Base-by-base conservation (phyloP, 1,140 invertebrate species). In the Aphis gossypii region DNA sequence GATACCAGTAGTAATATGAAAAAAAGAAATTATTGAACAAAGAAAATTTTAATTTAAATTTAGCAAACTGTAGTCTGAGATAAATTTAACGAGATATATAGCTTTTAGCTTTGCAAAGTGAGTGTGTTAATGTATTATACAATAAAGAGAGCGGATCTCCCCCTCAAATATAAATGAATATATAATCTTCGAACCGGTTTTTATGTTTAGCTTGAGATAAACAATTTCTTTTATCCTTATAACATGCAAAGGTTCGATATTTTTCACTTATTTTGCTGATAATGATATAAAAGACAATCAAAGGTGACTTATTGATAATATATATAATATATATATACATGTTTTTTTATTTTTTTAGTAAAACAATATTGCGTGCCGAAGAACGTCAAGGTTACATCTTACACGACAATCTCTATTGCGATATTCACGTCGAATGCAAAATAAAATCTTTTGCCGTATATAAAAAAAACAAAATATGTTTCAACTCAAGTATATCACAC, bases 371-470 rank as follows among this genome's bases (percentile, higher is more conserved):
- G 89, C 89, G 89, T 60, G 89, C 54, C 14, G 54, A 90, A 44
- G 54, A 90, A 60, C 89, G 25, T 46, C 54, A 90, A 90, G 89
- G 89, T 90, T 90, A 90, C 54, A 9, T 14, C 5, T 56, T 90
- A 44, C 25, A n/a, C 38, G 54, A 90, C 89, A 90, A 90, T 90
- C 89, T 90, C 89, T 90, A 90, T 90, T 90, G 56, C 89, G 44
- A 90, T 38, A 90, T 56, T 30, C 35, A 9, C 38, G 14, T 90
- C 35, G 38, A 44, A 44, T 30, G 56, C 11, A 68, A n/a, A 90
- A 90, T 68, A 25, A 38, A 68, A 68, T 90, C 88, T 44, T 68
- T 68, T 68, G 56, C 38, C 7, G 38, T 56, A 20, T 25, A 41
- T 20, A 84, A n/a, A 84, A 46, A 89, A 89, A 46, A 38, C 3